Base-by-base conservation (phyloP, 2,888 invertebrate genomes). In the Lepidonotus clava region DNA sequence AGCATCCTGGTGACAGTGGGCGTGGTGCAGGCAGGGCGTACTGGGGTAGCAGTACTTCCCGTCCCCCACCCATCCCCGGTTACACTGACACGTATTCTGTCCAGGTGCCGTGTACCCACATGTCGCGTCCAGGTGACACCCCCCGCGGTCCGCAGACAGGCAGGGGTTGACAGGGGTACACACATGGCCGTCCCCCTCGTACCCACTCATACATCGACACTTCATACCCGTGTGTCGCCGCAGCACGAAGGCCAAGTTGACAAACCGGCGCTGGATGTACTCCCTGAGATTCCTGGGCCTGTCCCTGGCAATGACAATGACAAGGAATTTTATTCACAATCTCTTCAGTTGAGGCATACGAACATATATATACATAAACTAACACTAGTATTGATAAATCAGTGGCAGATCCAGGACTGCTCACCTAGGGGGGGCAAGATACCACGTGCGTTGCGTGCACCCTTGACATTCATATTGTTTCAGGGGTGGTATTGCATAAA, bases 41-140 rank as follows among this genome's bases (percentile, higher is more conserved):
- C 90, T 89, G 8, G 90, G 91, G 85, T 91, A 90, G 88, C 93
- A 93, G 86, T 90, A 90, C 24, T 80, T 88, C 0, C 93, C 93
- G 87, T 92, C 92, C 0, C 93, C 93, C 6, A 89, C 87, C 91
- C 91, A 93, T 0, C 93, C 93, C 5, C 87, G 34, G 21, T 90
- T 88, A 88, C 93, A 93, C 21, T 86, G 77, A 87, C 93, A 93
- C 0, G 83, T 87, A 83, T 88, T 89, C n/a, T 85, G 61, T 0
- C 92, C 92, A 4, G 93, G 93, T 0, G 91, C 90, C 21, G 89
- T 88, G 87, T 91, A 91, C 1, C 77, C 89, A 89, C 93, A 93
- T 0, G 87, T 89, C 0, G 93, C 93, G 92, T 93, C 88, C 86
- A 85, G 46, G 86, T 92, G 91, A 84, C 93, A 93, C 11, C 90